These are phyloP conservation scores for Bimastos eiseni DNA, from an alignment of 2,888 invertebrate species.

Conservation along the genomic window DNA sequence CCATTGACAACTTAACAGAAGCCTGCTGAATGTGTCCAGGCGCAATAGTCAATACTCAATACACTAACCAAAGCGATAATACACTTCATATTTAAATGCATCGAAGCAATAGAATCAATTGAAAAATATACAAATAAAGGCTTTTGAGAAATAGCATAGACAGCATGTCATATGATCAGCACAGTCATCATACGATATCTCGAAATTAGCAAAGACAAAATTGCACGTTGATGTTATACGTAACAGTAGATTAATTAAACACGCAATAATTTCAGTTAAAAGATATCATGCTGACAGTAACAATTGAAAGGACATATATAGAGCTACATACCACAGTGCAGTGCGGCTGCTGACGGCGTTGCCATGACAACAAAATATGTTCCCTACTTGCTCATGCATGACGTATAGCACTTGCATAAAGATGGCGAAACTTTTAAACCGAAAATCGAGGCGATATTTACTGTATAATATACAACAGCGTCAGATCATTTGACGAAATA, in stretches of 20 bases:
- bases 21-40: not conserved
- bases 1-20: not conserved
- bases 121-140: constrained; percentile 24
- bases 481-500: not conserved
- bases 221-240: not conserved
- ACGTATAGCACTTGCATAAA: not conserved
- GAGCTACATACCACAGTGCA: too few relatives aligned
- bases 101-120: constrained; percentile 7
- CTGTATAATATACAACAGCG: not conserved
- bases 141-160: constrained; percentile 19
- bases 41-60: too few relatives aligned
- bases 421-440: not conserved
- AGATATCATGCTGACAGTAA: not conserved
- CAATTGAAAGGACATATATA: not conserved
- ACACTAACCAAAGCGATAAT: not conserved
- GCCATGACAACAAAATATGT: not conserved
- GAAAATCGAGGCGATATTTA: not conserved
- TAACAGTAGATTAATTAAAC: not conserved
- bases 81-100: not conserved
- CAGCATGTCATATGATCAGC: not conserved
- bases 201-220: not conserved
- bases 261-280: not conserved
- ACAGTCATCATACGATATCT: not conserved
- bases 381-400: not conserved
- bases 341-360: too few relatives aligned